Evolutionary conservation across 1,140 invertebrate genomes (phyloP).

Genomic region (Sycobia sp.): DNA sequence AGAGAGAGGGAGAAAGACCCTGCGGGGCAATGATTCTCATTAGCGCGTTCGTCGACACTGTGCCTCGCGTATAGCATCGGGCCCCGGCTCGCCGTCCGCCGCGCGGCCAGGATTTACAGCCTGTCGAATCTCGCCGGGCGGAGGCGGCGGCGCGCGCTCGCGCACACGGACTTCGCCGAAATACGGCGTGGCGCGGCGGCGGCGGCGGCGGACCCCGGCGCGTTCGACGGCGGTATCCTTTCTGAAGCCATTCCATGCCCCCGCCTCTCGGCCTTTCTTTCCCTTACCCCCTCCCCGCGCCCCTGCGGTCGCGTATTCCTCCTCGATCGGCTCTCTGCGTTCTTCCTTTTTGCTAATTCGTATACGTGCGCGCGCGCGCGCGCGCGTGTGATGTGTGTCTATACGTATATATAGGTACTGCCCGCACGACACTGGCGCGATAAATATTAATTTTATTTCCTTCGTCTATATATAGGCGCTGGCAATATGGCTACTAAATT

Average conservation of each 20-base stretch:
- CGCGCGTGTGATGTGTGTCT: too few relatives aligned
- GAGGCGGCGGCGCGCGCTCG: too few relatives aligned
- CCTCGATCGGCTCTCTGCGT: slow-evolving; percentile 19
- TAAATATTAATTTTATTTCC: slow-evolving; percentile 31
- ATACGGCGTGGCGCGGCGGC: slow-evolving; percentile 26
- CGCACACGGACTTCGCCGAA: slow-evolving; percentile 29
- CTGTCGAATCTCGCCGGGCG: slow-evolving; percentile 31
- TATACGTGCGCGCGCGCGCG: slow-evolving; percentile 1
- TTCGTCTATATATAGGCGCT: too few relatives aligned
- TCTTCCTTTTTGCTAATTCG: slow-evolving; percentile 1
- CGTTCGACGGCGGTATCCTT: slow-evolving; percentile 37
- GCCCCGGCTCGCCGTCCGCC: too few relatives aligned
- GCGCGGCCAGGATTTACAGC: slow-evolving; percentile 36
- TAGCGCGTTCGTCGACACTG: slow-evolving; percentile 39
- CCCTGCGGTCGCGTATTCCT: too few relatives aligned
- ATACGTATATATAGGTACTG: too few relatives aligned
- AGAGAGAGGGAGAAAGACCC: slow-evolving; percentile 19
- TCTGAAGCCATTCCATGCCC: slow-evolving; percentile 27
- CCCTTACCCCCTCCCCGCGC: slow-evolving; percentile 6
- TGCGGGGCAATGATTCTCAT: slow-evolving; percentile 36
- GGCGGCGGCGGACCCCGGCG: too few relatives aligned
- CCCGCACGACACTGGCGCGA: background rate
- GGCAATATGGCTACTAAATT: slow-evolving; percentile 24
- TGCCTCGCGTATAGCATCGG: too few relatives aligned
- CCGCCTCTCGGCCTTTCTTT: slow-evolving; percentile 12